Percentiles rank a stretch among this genome's conserved stretches.
Evolutionary conservation across 2,797 vertebrate species (phyloP).

Genomic region (Amniataba percoides): DNA sequence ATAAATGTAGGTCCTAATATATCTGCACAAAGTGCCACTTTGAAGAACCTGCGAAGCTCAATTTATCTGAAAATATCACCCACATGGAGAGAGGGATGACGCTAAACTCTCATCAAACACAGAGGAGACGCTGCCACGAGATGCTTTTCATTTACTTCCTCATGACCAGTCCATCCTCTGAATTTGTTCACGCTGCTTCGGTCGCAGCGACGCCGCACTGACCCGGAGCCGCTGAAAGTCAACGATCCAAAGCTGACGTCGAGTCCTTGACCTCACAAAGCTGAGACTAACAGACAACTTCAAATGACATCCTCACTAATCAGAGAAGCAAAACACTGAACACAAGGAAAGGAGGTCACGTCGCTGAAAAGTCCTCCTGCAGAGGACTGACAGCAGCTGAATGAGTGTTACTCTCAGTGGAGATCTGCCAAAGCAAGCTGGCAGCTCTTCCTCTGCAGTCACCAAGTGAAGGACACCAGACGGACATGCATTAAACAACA

Average conservation of each 20-base stretch:
- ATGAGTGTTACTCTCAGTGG: slow-evolving; percentile 1
- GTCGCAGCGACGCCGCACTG: slow-evolving; percentile 32
- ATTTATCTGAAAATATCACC: slow-evolving; percentile 15
- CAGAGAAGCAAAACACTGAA: no score
- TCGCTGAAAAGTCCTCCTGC: neutral
- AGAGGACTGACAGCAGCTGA: slow-evolving; percentile 9
- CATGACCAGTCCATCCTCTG: slow-evolving; percentile 12
- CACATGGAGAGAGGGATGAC: slow-evolving; percentile 9
- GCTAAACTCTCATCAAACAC: neutral
- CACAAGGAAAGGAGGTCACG: neutral
- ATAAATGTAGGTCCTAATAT: no score
- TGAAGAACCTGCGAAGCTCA: slow-evolving; percentile 14
- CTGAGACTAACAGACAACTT: neutral
- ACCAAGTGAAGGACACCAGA: slow-evolving; percentile 20
- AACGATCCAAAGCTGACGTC: slow-evolving; percentile 11
- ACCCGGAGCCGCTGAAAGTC: slow-evolving; percentile 37
- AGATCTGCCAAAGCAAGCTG: neutral
- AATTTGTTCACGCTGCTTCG: slow-evolving; percentile 26
- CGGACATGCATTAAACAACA: slow-evolving; percentile 34
- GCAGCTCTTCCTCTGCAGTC: slow-evolving; percentile 16
- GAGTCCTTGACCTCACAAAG: slow-evolving; percentile 1
- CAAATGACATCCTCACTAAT: neutral
- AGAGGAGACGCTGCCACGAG: neutral
- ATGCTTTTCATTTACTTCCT: slow-evolving; percentile 13
- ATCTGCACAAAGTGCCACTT: neutral